phyloP scores from a whole-genome alignment of 1,140 invertebrate species.

The Drosophila subpulchrella region DNA sequence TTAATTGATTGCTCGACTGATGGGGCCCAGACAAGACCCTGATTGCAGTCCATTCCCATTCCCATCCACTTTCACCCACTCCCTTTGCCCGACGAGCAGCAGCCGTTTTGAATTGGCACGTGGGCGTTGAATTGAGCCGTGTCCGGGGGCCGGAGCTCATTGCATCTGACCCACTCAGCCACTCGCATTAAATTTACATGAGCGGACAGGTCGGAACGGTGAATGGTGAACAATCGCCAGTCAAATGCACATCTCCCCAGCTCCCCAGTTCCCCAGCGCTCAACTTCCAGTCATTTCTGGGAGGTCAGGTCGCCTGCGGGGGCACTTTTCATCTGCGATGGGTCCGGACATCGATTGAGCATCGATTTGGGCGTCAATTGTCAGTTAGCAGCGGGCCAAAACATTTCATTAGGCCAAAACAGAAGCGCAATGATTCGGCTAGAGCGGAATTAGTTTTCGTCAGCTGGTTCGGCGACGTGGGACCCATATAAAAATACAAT shows the following conservation, averaged over 20 bases:
- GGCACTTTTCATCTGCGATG: conserved; percentile 2
- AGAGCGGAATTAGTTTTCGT: conserved; percentile 49
- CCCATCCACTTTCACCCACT: conserved; percentile 30
- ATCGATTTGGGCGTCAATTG: conserved; percentile 41
- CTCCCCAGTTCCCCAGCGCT: no score
- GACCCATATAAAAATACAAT: conserved; percentile 57
- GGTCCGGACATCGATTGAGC: conserved; percentile 9
- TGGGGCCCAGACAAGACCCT: conserved; percentile 59
- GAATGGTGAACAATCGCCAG: conserved; percentile 55
- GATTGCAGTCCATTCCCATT: conserved; percentile 52
- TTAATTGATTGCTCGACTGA: conserved; percentile 77
- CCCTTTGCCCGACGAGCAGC: background rate
- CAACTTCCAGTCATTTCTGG: conserved; percentile 13
- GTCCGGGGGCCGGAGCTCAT: conserved; percentile 23
- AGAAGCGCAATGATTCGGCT: conserved; percentile 36
- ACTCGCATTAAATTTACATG: conserved; percentile 63
- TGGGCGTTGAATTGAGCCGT: conserved; percentile 61
- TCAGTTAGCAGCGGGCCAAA: conserved; percentile 1
- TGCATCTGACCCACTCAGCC: conserved; percentile 25
- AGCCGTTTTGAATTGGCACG: conserved; percentile 58
- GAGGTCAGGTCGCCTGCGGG: background rate
- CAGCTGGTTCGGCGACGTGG: conserved; percentile 28
- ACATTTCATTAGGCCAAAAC: conserved; percentile 31
- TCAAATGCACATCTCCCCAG: conserved; percentile 41
- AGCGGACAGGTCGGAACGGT: conserved; percentile 3